phyloP scores from a whole-genome alignment of 2,888 invertebrate species.

The Physocephala rufipes region DNA sequence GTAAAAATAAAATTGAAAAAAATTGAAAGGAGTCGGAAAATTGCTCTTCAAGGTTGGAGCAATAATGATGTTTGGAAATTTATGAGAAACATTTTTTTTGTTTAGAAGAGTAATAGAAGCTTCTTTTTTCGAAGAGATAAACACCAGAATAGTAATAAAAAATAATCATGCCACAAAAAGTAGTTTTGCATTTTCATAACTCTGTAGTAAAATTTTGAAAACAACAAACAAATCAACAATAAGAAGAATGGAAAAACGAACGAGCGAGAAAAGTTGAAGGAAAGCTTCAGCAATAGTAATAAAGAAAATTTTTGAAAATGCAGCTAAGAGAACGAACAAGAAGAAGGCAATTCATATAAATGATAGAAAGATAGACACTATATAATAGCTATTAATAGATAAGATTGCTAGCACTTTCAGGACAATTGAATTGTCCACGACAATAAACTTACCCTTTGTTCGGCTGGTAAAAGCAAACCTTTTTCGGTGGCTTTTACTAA shows the following conservation, averaged over 20 bases:
- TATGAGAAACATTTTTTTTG: no score
- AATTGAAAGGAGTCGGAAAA: constrained; percentile 37
- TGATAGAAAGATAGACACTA: constrained; percentile 29
- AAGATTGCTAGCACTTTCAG: constrained; percentile 44
- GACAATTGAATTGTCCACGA: constrained; percentile 10
- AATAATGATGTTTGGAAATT: constrained; percentile 40
- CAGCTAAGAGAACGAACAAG: constrained; percentile 30
- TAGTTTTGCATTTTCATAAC: constrained; percentile 21
- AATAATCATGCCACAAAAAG: constrained; percentile 40
- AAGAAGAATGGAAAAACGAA: neutral
- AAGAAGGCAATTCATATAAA: constrained; percentile 25
- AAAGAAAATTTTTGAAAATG: constrained; percentile 24
- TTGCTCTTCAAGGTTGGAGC: no score
- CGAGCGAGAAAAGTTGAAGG: no score
- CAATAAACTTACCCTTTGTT: constrained; percentile 85
- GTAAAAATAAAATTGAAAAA: constrained; percentile 45
- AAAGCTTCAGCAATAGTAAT: constrained; percentile 24
- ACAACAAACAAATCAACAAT: neutral
- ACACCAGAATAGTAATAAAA: constrained; percentile 24
- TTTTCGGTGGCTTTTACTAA: constrained; percentile 86
- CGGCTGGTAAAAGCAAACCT: constrained; percentile 89
- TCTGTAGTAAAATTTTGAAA: constrained; percentile 27
- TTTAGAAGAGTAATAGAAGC: constrained; percentile 28
- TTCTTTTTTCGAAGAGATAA: constrained; percentile 28
- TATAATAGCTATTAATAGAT: constrained; percentile 26